Percentiles rank a stretch among this genome's conserved stretches.
Conservation (phyloP, 2,113 vertebrate genomes). For the Cynoglossus semilaevis region DNA sequence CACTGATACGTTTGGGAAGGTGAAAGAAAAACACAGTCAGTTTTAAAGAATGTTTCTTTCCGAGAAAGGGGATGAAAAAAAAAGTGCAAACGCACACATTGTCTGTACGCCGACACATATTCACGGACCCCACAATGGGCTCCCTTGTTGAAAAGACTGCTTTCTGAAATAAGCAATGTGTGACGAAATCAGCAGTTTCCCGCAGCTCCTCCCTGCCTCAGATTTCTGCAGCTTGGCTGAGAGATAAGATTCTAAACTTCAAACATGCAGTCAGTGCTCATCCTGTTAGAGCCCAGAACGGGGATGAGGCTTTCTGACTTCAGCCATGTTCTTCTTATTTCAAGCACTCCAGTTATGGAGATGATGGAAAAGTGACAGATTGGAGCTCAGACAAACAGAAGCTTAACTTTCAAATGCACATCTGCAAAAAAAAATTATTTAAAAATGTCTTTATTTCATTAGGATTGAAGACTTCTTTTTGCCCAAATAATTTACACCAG, state of each 20-base stretch:
- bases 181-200: slow-evolving; percentile 55
- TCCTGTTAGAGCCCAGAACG: slow-evolving; percentile 51
- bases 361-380: slow-evolving; percentile 24
- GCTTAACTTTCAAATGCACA: background rate
- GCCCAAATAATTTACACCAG: too few relatives aligned
- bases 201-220: slow-evolving; percentile 51
- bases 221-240: slow-evolving; percentile 56
- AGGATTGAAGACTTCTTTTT: too few relatives aligned
- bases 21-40: background rate
- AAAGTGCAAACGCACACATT: slow-evolving; percentile 32
- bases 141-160: slow-evolving; percentile 41
- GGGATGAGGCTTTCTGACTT: slow-evolving; percentile 28
- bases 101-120: slow-evolving; percentile 39
- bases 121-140: slow-evolving; percentile 5
- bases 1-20: background rate
- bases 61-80: slow-evolving; percentile 35
- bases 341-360: slow-evolving; percentile 16
- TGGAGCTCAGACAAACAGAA: background rate
- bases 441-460: too few relatives aligned
- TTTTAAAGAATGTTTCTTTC: slow-evolving; percentile 51
- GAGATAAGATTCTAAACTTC: slow-evolving; percentile 67
- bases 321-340: too few relatives aligned
- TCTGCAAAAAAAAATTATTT: too few relatives aligned
- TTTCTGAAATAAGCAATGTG: slow-evolving; percentile 40
- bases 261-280: slow-evolving; percentile 55